Evolutionary conservation across 2,113 vertebrate species (phyloP).

Genomic region (Misgurnus anguillicaudatus): DNA sequence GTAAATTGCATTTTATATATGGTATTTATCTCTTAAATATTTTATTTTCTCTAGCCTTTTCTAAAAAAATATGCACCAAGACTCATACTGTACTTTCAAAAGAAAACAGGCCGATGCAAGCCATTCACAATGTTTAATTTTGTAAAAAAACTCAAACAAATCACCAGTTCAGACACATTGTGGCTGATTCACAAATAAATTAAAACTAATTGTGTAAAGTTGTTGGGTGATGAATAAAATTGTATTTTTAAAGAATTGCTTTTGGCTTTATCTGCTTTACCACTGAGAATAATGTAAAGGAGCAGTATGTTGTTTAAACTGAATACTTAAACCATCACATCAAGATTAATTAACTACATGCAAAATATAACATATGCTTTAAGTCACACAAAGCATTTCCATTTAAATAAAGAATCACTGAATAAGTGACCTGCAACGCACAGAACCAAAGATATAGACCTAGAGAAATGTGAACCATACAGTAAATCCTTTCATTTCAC

Average conservation of each 20-base stretch:
- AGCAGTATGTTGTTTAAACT: no score
- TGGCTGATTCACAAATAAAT: slow-evolving; percentile 55
- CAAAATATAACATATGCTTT: background rate
- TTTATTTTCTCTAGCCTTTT: slow-evolving; percentile 68
- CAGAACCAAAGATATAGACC: no score
- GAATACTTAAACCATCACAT: no score
- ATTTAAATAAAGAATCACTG: background rate
- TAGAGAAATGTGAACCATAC: background rate
- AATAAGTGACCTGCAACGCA: no score
- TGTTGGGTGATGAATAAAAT: slow-evolving; percentile 75
- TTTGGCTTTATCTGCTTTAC: background rate
- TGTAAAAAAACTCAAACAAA: slow-evolving; percentile 53
- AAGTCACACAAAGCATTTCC: no score
- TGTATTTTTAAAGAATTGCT: slow-evolving; percentile 72
- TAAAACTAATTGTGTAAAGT: slow-evolving; percentile 65
- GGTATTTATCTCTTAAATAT: slow-evolving; percentile 77
- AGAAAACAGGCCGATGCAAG: background rate
- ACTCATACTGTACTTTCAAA: no score
- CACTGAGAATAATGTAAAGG: no score
- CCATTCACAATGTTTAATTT: slow-evolving; percentile 24
- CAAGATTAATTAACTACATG: background rate
- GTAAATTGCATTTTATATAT: slow-evolving; percentile 75
- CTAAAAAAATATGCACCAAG: slow-evolving; percentile 62
- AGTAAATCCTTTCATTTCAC: background rate
- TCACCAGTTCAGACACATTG: slow-evolving; percentile 49